These are phyloP conservation scores for Biston stratarius DNA, from an alignment of 2,888 invertebrate species.

Conservation along the genomic window DNA sequence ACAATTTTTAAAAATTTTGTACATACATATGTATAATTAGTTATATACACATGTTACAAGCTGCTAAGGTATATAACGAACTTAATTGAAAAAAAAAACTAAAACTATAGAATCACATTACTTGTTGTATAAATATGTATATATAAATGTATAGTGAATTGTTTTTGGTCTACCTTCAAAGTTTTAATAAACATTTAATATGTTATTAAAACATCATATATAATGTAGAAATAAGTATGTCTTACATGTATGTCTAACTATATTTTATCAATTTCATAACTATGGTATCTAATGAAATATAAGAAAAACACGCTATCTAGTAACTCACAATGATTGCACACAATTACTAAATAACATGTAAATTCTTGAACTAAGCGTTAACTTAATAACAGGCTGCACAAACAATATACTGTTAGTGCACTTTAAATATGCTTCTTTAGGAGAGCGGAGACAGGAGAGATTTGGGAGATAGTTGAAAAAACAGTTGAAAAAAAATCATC, in stretches of 20 bases:
- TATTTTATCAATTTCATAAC: slow-evolving; percentile 14
- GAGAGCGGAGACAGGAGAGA: no score
- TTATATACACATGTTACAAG: slow-evolving; percentile 10
- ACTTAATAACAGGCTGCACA: slow-evolving; percentile 1
- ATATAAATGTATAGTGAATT: slow-evolving; percentile 16
- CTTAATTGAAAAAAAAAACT: slow-evolving; percentile 10
- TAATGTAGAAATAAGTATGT: slow-evolving; percentile 5
- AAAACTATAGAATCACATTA: slow-evolving; percentile 15
- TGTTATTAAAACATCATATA: slow-evolving; percentile 11
- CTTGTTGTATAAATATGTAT: slow-evolving; percentile 3
- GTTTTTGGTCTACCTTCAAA: slow-evolving; percentile 30
- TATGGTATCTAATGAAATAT: slow-evolving; percentile 20
- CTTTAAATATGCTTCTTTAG: no score
- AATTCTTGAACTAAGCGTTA: slow-evolving; percentile 7
- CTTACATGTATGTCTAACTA: slow-evolving; percentile 10
- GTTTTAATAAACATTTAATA: slow-evolving; percentile 7
- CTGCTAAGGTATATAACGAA: slow-evolving; percentile 16
- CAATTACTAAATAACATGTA: slow-evolving; percentile 2
- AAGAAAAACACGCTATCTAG: slow-evolving; percentile 6
- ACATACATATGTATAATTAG: slow-evolving; percentile 1
- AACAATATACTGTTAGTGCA: not conserved
- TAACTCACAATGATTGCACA: slow-evolving; percentile 22
- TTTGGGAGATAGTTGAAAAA: no score
- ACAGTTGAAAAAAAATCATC: no score
- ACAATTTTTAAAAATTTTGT: no score